Percentiles rank a stretch among this genome's conserved stretches.
phyloP scores from a whole-genome alignment of 2,888 invertebrate species.

The Drosophila limbata region DNA sequence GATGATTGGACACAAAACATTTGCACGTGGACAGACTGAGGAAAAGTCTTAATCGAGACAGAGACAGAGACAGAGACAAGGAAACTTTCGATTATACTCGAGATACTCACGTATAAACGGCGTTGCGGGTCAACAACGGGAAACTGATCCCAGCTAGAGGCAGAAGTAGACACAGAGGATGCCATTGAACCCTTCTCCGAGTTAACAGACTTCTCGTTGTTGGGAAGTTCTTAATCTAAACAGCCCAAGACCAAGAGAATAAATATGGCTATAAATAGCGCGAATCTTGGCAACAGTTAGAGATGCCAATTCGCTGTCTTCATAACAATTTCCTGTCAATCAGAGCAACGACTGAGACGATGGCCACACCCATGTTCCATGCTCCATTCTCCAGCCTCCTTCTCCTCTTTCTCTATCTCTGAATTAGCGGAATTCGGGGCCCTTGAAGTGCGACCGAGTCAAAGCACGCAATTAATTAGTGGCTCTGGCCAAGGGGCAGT shows the following conservation, averaged over 20 bases:
- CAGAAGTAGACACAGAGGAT: slow-evolving; percentile 22
- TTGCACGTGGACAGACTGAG: slow-evolving; percentile 37
- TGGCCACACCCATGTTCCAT: slow-evolving; percentile 37
- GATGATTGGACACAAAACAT: slow-evolving; percentile 68
- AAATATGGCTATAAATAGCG: slow-evolving; percentile 39
- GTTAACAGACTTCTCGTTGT: slow-evolving; percentile 17
- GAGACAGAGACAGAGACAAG: slow-evolving; percentile 2
- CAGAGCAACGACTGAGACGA: slow-evolving; percentile 56
- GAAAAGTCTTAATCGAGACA: slow-evolving; percentile 26
- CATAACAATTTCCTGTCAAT: slow-evolving; percentile 77
- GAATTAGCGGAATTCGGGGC: slow-evolving; percentile 36
- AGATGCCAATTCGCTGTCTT: slow-evolving; percentile 47
- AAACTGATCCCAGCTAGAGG: slow-evolving; percentile 27
- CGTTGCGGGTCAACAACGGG: slow-evolving; percentile 56
- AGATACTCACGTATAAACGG: slow-evolving; percentile 6
- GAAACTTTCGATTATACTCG: slow-evolving; percentile 71
- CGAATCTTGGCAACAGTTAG: slow-evolving; percentile 48
- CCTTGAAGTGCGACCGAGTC: slow-evolving; percentile 52
- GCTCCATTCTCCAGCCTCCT: slow-evolving; percentile 16
- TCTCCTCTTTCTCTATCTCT: not conserved
- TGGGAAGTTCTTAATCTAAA: slow-evolving; percentile 57
- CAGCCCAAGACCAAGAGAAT: slow-evolving; percentile 4
- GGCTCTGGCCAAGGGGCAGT: slow-evolving; percentile 43
- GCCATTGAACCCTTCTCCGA: slow-evolving; percentile 63
- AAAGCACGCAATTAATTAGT: slow-evolving; percentile 74